Conservation (phyloP, 2,888 invertebrate species). For the Patella pellucida region DNA sequence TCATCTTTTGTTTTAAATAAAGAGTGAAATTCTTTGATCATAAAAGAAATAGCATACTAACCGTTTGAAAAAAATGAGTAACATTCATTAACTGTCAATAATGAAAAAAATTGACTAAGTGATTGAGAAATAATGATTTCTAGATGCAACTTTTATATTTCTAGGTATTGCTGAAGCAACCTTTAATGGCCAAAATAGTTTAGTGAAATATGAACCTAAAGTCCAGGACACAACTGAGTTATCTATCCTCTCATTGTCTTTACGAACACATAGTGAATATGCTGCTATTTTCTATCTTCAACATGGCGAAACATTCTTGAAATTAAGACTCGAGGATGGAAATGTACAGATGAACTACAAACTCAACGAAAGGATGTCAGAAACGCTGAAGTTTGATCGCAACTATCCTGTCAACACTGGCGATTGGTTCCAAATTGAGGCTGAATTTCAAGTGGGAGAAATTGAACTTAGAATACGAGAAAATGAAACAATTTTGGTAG, state of each 20-base stretch:
- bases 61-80: too few relatives aligned
- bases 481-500: slow-evolving; percentile 13
- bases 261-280: slow-evolving; percentile 73
- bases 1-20: too few relatives aligned
- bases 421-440: slow-evolving; percentile 41
- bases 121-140: too few relatives aligned
- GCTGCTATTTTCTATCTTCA: slow-evolving; percentile 82
- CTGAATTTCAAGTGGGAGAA: slow-evolving; percentile 28
- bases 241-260: slow-evolving; percentile 68
- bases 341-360: slow-evolving; percentile 45
- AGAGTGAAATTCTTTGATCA: too few relatives aligned
- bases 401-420: slow-evolving; percentile 42
- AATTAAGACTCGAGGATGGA: slow-evolving; percentile 44
- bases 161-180: slow-evolving; percentile 84
- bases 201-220: slow-evolving; percentile 76
- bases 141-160: slow-evolving; percentile 20
- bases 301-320: slow-evolving; percentile 42
- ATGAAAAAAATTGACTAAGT: too few relatives aligned
- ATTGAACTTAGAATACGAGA: slow-evolving; percentile 37
- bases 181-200: slow-evolving; percentile 82
- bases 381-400: slow-evolving; percentile 22
- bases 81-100: too few relatives aligned
- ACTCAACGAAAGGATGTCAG: slow-evolving; percentile 32
- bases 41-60: too few relatives aligned
- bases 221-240: slow-evolving; percentile 76